Evolutionary conservation across 2,797 vertebrate species (phyloP).

Genomic region (Crypturellus tataupa): DNA sequence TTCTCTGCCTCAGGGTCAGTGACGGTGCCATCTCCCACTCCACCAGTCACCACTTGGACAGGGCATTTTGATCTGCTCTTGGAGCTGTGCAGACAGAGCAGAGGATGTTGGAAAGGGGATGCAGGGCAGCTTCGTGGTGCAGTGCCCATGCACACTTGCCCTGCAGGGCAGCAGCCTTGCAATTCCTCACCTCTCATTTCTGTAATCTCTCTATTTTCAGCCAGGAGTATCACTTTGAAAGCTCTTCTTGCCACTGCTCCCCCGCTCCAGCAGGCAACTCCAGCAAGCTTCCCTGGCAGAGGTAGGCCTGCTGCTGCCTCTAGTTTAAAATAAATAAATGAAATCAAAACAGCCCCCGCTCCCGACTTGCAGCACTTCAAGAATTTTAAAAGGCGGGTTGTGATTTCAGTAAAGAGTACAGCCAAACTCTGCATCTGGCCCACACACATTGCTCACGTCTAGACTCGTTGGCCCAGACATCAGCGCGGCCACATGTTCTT

Average conservation of each 20-base stretch:
- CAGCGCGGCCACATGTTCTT: constrained; percentile 60
- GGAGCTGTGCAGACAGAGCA: neutral
- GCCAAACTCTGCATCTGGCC: constrained; percentile 74
- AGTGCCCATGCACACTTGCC: neutral
- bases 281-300: neutral
- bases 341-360: neutral
- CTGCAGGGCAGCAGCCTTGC: fast-evolving
- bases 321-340: constrained; percentile 9
- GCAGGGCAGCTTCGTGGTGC: neutral
- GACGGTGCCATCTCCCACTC: neutral
- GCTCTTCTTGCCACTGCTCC: neutral
- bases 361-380: constrained; percentile 44
- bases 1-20: neutral
- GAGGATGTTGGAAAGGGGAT: neutral
- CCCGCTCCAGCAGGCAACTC: neutral
- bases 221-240: neutral
- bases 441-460: constrained; percentile 72
- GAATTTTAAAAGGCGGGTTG: constrained; percentile 58
- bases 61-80: fast-evolving
- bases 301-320: neutral
- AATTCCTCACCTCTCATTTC: neutral
- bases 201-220: neutral
- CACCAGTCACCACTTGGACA: neutral
- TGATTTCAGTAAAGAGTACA: constrained; percentile 41
- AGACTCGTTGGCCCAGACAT: constrained; percentile 50